phyloP scores from a whole-genome alignment of 2,888 invertebrate species.

The Conistra vaccinii region DNA sequence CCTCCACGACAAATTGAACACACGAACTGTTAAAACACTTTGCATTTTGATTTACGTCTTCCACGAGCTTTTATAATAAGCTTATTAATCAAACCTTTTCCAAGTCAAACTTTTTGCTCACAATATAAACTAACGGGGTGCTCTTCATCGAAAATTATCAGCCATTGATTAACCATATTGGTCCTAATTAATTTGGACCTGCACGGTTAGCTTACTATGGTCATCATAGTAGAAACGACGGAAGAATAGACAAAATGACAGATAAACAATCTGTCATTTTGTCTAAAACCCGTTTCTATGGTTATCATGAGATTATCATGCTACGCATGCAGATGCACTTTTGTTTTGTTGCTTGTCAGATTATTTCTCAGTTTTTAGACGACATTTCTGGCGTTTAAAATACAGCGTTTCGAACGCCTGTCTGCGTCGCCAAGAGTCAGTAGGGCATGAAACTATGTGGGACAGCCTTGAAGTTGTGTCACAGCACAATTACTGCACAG shows the following conservation, averaged over 20 bases:
- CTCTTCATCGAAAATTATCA: background rate
- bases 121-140: background rate
- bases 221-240: no score
- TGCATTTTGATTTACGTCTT: no score
- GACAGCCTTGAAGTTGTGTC: constrained; percentile 59
- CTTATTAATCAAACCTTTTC: background rate
- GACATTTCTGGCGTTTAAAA: constrained; percentile 5
- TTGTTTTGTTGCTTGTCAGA: background rate
- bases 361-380: background rate
- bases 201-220: no score
- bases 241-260: no score
- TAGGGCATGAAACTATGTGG: constrained; percentile 61
- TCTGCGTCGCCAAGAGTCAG: constrained; percentile 41
- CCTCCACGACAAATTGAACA: constrained; percentile 15
- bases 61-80: no score
- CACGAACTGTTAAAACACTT: constrained; percentile 22
- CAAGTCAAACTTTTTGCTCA: background rate
- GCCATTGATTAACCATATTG: no score
- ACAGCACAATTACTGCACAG: constrained; percentile 56
- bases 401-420: constrained; percentile 21
- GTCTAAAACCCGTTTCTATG: no score
- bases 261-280: no score
- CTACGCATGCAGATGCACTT: no score
- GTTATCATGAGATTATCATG: no score
- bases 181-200: no score